Conservation (phyloP, 2,888 invertebrate species). For the Cheilosia vulpina region DNA sequence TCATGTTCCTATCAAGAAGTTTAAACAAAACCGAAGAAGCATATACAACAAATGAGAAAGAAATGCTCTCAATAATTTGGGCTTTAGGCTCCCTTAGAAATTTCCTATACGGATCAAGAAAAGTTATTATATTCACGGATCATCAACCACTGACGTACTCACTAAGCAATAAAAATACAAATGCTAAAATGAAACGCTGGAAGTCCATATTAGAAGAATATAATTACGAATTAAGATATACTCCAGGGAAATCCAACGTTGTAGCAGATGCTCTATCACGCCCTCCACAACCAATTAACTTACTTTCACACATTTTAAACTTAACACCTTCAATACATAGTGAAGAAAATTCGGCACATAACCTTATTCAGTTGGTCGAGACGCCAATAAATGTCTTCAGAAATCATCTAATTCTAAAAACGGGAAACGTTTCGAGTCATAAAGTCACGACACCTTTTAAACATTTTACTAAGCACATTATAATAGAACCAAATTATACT, state of each 20-base stretch:
- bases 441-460: not conserved
- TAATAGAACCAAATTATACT: constrained; percentile 38
- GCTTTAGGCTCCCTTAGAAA: too few relatives aligned
- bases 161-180: too few relatives aligned
- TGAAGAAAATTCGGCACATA: constrained; percentile 20
- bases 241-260: constrained; percentile 43
- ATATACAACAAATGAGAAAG: too few relatives aligned
- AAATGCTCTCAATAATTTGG: too few relatives aligned
- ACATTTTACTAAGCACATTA: constrained; percentile 41
- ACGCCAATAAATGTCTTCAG: constrained; percentile 52
- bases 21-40: too few relatives aligned
- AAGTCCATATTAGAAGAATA: too few relatives aligned
- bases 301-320: not conserved
- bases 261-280: constrained; percentile 38
- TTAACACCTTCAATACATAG: constrained; percentile 23
- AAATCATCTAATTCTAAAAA: constrained; percentile 29
- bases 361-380: constrained; percentile 1
- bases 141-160: too few relatives aligned
- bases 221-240: too few relatives aligned
- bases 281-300: not conserved
- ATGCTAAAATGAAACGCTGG: too few relatives aligned
- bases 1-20: too few relatives aligned
- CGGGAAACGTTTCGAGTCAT: constrained; percentile 1
- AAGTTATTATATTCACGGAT: too few relatives aligned
- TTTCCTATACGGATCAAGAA: too few relatives aligned